Base-by-base conservation (phyloP, 1,140 invertebrate species). In the Phocides pigmalion region DNA sequence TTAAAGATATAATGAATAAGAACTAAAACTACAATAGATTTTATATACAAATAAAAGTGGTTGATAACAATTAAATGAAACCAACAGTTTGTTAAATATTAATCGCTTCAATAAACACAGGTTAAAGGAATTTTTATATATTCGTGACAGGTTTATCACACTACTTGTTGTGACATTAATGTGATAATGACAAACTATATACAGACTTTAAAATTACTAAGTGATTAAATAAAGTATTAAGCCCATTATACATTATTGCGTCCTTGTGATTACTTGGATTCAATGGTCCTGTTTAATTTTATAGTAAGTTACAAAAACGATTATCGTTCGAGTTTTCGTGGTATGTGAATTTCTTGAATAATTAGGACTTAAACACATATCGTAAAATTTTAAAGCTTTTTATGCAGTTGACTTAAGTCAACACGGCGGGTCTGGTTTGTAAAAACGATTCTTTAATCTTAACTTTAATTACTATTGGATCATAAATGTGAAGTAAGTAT, bases 361-460 rank as follows among this genome's bases (percentile, higher is more conserved):
- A 54, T 39, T 39, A 39, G 5, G 4, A 14, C 35, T 53, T 53
- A 53, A 53, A 39, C 16, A 39, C 50, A 39, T 54, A 9, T 54
- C 50, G 32, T 54, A 39, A 54, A 54, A 54, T 20, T 54, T 54
- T 54, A 54, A 54, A 20, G 35, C 50, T 54, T 41, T n/a, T 16
- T 9, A 19, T 14, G 17, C 50, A 28, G 17, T 41, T 41, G 16
- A 22, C 5, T 54, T 6, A 22, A 14, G n/a, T 37, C 11, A 20
- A 39, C 16, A 19, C 14, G 16, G 17, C 37, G 16, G 32, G 9
- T 19, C 16, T 12, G 50, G 17, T 22, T 8, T 5, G 12, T 35
- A 39, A 54, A 25, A 49, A 28, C 19, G 44, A 47, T 22, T n/a
- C 35, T 37, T 54, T 20, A 39, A 54, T 54, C 50, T n/a, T 9